These are phyloP conservation scores for Aselliscus stoliczkanus DNA, from an alignment of 2,797 vertebrate species.

Conservation along the genomic window DNA sequence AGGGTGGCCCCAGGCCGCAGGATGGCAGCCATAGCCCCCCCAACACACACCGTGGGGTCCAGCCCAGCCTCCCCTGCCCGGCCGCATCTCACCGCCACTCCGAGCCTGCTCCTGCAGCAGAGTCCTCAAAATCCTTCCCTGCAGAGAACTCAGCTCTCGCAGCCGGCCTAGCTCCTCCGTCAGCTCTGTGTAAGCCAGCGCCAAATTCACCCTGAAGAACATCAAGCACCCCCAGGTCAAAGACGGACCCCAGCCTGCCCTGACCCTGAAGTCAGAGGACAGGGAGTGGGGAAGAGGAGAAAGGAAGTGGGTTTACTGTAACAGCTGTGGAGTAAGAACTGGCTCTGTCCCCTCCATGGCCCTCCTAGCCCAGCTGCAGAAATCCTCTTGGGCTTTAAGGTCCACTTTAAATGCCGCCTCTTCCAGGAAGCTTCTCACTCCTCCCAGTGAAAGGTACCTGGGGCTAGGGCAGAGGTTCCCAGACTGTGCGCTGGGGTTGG, in stretches of 20 bases:
- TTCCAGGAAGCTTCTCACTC: background rate
- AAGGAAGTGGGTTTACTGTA: background rate
- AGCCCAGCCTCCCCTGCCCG: accelerated
- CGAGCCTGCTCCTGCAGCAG: constrained; percentile 90
- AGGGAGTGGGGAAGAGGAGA: background rate
- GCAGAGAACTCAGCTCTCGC: constrained; percentile 90
- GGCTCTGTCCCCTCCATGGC: background rate
- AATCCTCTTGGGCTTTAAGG: background rate
- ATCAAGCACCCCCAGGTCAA: background rate
- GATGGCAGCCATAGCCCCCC: background rate
- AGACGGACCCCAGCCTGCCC: background rate
- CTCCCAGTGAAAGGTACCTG: background rate
- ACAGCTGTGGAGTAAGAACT: background rate
- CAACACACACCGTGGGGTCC: accelerated
- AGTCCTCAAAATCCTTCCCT: constrained; percentile 93
- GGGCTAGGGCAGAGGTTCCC: background rate
- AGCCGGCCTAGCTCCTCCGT: constrained; percentile 95
- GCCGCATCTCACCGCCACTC: constrained; percentile 72
- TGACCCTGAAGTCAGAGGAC: constrained; percentile 23
- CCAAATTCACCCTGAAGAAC: constrained; percentile 91
- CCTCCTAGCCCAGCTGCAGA: background rate
- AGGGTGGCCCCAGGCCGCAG: background rate
- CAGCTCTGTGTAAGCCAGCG: constrained; percentile 97
- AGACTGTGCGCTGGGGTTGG: background rate
- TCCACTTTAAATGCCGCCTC: background rate